Base-by-base conservation (phyloP, 2,797 vertebrate genomes). In the Coreius guichenoti region DNA sequence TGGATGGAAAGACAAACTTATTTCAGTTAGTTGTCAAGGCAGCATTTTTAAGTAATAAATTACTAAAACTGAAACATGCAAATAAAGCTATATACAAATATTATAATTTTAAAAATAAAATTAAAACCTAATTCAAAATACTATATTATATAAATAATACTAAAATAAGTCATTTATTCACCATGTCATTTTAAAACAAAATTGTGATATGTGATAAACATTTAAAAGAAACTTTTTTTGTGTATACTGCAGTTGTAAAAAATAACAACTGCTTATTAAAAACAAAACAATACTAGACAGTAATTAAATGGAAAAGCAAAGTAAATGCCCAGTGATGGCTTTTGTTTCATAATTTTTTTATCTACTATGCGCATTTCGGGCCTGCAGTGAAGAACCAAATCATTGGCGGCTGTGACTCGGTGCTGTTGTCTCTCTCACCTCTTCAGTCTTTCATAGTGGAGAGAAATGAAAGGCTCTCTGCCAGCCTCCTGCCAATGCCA, bases 401-500 rank as follows among this genome's bases (percentile, higher is more conserved):
- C 70, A 85, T 83, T n/a, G 19, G 78, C 65, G 14, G 16, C 31
- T 63, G n/a, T 36, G 58, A 43, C 76, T 82, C 76, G 45, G 80
- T 70, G 74, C 23, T 47, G 51, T 76, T 82, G 74, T 36, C 83
- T 81, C 85, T 58, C 51, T 77, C 84, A 81, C 63, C 79, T 87
- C 75, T 87, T 86, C 72, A 73, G 47, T 67, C 70, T 82, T 78
- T 85, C 26, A 75, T 84, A 87, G 81, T 70, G 80, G 68, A 88
- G 65, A 36, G n/a, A 69, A 77, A 68, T 70, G 68, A 83, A 80
- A 85, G 74, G 65, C 86, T 85, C 80, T 86, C 82, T 87, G 77
- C 81, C 63, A 77, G 68, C 74, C 78, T 86, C 67, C 84, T 83
- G 84, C 70, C 83, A 80, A 70, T 80, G 76, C 89, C 84, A 84